Evolutionary conservation across 2,888 invertebrate species (phyloP).

Genomic region (Brenthis hecate): DNA sequence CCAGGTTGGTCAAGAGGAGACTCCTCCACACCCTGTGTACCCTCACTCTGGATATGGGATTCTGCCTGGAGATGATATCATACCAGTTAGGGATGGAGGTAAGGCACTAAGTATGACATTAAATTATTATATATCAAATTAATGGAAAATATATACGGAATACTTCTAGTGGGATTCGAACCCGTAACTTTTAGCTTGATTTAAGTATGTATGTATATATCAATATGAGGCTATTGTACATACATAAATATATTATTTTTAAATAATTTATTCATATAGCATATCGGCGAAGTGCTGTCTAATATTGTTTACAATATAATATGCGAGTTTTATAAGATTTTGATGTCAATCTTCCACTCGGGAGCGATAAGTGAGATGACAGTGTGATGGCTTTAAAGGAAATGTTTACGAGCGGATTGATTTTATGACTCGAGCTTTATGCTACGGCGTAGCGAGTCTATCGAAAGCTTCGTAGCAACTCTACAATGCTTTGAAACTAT

Average conservation of each 20-base stretch:
- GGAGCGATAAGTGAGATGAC: slow-evolving; percentile 29
- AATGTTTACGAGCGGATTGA: slow-evolving; percentile 35
- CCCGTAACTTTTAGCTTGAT: too few relatives aligned
- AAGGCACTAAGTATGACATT: slow-evolving; percentile 10
- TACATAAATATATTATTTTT: too few relatives aligned
- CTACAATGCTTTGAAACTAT: not conserved
- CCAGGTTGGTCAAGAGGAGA: slow-evolving; percentile 73
- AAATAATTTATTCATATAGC: slow-evolving; percentile 1
- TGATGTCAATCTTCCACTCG: slow-evolving; percentile 28
- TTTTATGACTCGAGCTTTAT: slow-evolving; percentile 29
- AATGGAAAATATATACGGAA: not conserved
- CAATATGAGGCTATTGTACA: too few relatives aligned
- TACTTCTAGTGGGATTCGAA: too few relatives aligned
- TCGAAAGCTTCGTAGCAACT: slow-evolving; percentile 12
- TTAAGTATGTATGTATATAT: too few relatives aligned
- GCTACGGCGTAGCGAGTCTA: slow-evolving; percentile 19
- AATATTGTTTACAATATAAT: slow-evolving; percentile 24
- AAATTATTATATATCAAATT: not conserved
- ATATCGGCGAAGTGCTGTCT: slow-evolving; percentile 1
- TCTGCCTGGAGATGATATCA: slow-evolving; percentile 72
- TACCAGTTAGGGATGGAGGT: slow-evolving; percentile 77
- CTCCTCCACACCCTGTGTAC: slow-evolving; percentile 70
- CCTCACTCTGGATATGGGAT: slow-evolving; percentile 63
- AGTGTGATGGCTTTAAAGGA: slow-evolving; percentile 28
- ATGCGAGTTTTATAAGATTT: slow-evolving; percentile 23